A percentile compares a stretch with the other conserved stretches of the same genome.
Evolutionary conservation across 2,888 invertebrate genomes (phyloP).

Genomic region (Parapristionchus giblindavisi): DNA sequence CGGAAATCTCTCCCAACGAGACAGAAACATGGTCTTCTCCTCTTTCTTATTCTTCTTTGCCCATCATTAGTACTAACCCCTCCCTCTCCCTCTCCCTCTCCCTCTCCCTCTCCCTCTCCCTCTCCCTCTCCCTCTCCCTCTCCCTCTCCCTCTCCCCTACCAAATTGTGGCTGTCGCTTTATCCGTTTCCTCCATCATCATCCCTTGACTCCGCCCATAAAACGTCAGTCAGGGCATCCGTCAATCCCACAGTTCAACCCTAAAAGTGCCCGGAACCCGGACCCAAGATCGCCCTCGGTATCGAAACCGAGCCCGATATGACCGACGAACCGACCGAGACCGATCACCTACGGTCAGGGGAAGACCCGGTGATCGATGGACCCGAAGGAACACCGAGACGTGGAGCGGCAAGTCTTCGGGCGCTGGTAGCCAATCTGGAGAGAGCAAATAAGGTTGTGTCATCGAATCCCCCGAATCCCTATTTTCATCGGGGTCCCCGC

Average conservation of each 20-base stretch:
- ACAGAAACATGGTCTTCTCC: no score
- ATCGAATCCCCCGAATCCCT: no score
- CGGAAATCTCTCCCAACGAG: neutral
- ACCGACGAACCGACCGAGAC: conserved; percentile 24
- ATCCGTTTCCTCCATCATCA: neutral
- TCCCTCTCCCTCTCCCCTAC: neutral
- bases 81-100: neutral
- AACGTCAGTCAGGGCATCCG: no score
- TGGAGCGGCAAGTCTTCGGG: conserved; percentile 7
- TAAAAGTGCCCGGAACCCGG: no score
- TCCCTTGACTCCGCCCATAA: no score
- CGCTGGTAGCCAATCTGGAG: conserved; percentile 21
- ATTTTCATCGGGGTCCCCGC: no score
- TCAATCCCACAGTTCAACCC: no score
- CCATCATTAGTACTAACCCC: neutral
- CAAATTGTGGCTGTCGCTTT: neutral
- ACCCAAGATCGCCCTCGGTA: neutral
- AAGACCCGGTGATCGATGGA: neutral
- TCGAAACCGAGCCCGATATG: neutral
- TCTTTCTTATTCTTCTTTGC: neutral
- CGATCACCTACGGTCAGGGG: neutral
- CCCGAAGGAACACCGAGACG: neutral
- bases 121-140: neutral
- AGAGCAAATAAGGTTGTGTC: conserved; percentile 30
- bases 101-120: neutral